A percentile compares a stretch with the other conserved stretches of the same genome.
phyloP scores from a whole-genome alignment of 2,888 invertebrate species.

The Strigamia maritima region DNA sequence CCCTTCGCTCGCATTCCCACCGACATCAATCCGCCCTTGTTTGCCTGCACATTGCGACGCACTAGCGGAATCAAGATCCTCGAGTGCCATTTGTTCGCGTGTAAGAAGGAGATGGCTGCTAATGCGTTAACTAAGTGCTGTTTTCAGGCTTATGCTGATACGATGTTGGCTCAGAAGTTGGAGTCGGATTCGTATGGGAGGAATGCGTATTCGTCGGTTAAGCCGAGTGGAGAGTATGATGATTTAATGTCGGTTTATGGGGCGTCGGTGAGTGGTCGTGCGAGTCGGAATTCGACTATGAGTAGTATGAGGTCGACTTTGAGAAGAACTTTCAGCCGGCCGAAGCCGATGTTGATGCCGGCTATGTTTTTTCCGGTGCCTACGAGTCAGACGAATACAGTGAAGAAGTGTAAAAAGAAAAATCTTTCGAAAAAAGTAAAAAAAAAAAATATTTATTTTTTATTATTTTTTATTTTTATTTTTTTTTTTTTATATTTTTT shows the following conservation, averaged over 20 bases:
- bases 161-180: conserved; percentile 81
- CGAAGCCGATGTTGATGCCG: too few species aligned
- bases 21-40: conserved; percentile 89
- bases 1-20: conserved; percentile 91
- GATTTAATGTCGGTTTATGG: conserved; percentile 80
- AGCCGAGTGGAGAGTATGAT: conserved; percentile 39
- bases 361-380: too few species aligned
- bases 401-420: too few species aligned
- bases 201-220: neutral
- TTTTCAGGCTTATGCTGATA: conserved; percentile 96
- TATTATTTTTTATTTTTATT: too few species aligned
- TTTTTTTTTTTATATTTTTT: too few species aligned
- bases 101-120: conserved; percentile 92
- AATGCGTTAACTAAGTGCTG: conserved; percentile 95
- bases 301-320: too few species aligned
- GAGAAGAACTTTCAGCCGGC: too few species aligned
- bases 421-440: too few species aligned
- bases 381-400: too few species aligned
- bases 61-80: conserved; percentile 96
- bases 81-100: conserved; percentile 98
- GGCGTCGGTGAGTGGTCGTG: too few species aligned
- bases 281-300: too few species aligned
- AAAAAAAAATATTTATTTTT: too few species aligned
- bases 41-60: conserved; percentile 91
- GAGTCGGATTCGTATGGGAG: conserved; percentile 45